Base-by-base conservation (phyloP, 1,140 invertebrate species). In the Nasonia longicornis region DNA sequence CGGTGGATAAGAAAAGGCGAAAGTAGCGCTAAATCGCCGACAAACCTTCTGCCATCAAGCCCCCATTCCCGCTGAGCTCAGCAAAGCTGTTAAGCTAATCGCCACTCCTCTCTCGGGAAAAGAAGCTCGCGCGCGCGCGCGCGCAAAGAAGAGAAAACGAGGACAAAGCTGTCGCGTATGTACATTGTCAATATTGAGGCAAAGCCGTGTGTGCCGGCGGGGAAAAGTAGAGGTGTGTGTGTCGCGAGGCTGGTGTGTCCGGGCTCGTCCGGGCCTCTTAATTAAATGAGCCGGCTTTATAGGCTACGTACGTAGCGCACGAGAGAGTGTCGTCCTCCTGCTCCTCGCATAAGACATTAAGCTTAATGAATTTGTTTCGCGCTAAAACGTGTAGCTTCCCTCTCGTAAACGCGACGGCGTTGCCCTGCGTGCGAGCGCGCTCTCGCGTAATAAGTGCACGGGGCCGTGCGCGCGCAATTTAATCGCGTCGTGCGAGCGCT, bases 291-390 rank as follows among this genome's bases (percentile, higher is more conserved):
- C 31, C 26, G 29, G 42, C 48, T 76, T 81, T 71, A 81, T 77
- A 38, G 63, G 71, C 42, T 29, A 74, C n/a, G 16, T n/a, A 63
- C 31, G 63, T 2, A 75, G 48, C 35, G n/a, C 48, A 16, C 48
- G 3, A 35, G 31, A 35, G 64, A 26, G 26, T 12, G 35, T 7
- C n/a, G 11, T 31, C 26, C 69, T 69, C 16, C 2, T 14, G n/a
- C 31, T 12, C 22, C 20, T 20, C 58, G 31, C n/a, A 70, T 42
- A 76, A 81, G 66, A 76, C 79, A 81, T 81, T 76, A 81, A 29
- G 79, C 29, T 76, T 81, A 81, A 81, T 81, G 79, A 81, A 81
- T 81, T 81, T 81, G 66, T 76, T 81, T 76, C 48, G 73, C 73
- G 29, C 64, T 66, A 66, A 63, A 73, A 75, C 31, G 45, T 26